A percentile compares a stretch with the other conserved stretches of the same genome.
Conservation (phyloP, 2,888 invertebrate genomes). For the Dryobotodes eremita region DNA sequence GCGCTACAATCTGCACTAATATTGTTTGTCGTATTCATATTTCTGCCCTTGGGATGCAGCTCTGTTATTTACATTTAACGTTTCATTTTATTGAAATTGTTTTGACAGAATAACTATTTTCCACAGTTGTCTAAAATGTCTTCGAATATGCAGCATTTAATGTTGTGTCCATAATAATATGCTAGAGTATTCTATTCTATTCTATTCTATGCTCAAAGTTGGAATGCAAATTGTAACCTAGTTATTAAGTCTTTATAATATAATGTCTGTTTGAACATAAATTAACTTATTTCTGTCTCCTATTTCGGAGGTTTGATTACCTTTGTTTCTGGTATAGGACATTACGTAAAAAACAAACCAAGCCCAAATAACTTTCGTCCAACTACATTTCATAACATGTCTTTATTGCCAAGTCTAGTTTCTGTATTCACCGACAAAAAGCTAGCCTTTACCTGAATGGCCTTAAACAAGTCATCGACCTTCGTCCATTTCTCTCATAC, state of each 20-base stretch:
- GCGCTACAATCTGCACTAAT: conserved; percentile 47
- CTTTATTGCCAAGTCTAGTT: conserved; percentile 41
- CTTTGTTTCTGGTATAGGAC: not conserved
- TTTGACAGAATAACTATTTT: conserved; percentile 11
- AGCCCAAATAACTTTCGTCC: conserved; percentile 26
- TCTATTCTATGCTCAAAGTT: no score
- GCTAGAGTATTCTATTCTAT: no score
- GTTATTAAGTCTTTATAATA: not conserved
- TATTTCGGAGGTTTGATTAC: not conserved
- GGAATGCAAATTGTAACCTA: not conserved
- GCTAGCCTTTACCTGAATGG: conserved; percentile 43
- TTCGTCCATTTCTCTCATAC: conserved; percentile 32
- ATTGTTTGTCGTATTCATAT: conserved; percentile 47
- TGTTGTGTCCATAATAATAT: not conserved
- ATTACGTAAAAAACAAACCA: conserved; percentile 24
- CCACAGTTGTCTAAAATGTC: conserved; percentile 1
- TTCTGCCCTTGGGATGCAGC: conserved; percentile 9
- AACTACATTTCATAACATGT: conserved; percentile 48
- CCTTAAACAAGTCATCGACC: conserved; percentile 54
- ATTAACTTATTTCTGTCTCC: not conserved
- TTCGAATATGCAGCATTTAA: not conserved
- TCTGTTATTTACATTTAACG: conserved; percentile 28
- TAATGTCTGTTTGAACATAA: not conserved
- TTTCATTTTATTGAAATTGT: conserved; percentile 20
- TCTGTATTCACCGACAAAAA: conserved; percentile 51